A percentile compares a stretch with the other conserved stretches of the same genome.
Evolutionary conservation across 2,113 vertebrate species (phyloP).

Genomic region (Jacana jacana): DNA sequence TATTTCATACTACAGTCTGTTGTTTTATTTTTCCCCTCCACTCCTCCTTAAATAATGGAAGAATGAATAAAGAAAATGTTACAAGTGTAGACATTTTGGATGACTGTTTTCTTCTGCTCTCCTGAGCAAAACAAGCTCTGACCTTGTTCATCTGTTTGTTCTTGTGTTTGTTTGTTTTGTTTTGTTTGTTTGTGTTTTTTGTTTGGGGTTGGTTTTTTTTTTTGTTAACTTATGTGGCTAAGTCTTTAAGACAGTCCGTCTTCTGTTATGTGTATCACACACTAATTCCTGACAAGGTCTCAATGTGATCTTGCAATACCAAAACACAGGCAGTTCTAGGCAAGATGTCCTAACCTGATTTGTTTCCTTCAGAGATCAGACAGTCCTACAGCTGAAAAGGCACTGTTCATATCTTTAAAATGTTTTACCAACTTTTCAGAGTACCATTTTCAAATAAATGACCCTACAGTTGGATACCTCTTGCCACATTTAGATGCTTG

Average conservation of each 20-base stretch:
- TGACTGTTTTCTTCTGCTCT: not conserved
- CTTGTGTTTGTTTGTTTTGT: not conserved
- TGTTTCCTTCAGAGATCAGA: not conserved
- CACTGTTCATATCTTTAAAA: constrained; percentile 29
- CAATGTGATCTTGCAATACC: not conserved
- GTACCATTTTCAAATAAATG: not conserved
- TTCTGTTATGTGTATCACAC: not conserved
- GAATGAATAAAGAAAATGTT: not conserved
- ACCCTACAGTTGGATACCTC: not conserved
- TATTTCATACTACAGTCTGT: not conserved
- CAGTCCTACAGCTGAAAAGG: constrained; percentile 26
- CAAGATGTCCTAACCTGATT: not conserved
- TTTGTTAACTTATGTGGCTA: not conserved
- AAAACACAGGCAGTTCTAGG: not conserved
- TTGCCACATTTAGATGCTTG: not conserved
- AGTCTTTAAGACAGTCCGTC: not conserved
- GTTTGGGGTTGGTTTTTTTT: not conserved
- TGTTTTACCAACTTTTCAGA: not conserved
- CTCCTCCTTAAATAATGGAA: not conserved
- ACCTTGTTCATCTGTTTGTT: not conserved
- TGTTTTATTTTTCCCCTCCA: not conserved
- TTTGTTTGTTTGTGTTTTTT: not conserved
- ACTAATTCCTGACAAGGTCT: not conserved
- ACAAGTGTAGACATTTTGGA: not conserved
- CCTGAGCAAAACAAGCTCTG: too few relatives aligned